Conservation (phyloP, 2,113 vertebrate genomes). For the Podocnemis expansa region DNA sequence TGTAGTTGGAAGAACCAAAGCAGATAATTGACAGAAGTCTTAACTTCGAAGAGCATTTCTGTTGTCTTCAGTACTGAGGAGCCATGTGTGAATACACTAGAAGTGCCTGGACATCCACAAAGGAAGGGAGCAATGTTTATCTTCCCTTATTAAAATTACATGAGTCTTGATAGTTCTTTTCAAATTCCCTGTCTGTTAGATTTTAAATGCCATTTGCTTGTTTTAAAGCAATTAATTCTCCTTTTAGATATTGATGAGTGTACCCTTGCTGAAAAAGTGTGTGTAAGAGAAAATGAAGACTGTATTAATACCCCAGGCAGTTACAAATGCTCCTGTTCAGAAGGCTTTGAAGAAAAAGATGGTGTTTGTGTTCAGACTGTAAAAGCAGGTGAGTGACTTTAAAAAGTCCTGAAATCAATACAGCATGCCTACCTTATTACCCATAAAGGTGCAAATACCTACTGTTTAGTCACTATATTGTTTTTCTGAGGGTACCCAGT, state of each 20-base stretch:
- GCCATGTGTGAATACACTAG: not conserved
- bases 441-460: not conserved
- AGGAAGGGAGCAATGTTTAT: not conserved
- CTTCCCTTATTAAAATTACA: not conserved
- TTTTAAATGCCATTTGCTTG: not conserved
- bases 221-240: not conserved
- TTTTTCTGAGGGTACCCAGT: not conserved
- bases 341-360: conserved; percentile 82
- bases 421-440: not conserved
- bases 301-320: conserved; percentile 89
- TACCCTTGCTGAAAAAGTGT: conserved; percentile 73
- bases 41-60: not conserved
- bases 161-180: not conserved
- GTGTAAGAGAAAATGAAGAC: conserved; percentile 78
- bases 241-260: conserved; percentile 89
- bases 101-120: not conserved
- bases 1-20: not conserved
- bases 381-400: conserved; percentile 74
- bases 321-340: conserved; percentile 84
- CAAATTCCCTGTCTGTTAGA: not conserved
- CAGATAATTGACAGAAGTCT: not conserved
- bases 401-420: not conserved
- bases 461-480: not conserved
- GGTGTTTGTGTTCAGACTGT: conserved; percentile 77
- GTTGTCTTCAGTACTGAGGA: not conserved